Conservation (phyloP, 1,140 invertebrate species). For the Aricia agestis region DNA sequence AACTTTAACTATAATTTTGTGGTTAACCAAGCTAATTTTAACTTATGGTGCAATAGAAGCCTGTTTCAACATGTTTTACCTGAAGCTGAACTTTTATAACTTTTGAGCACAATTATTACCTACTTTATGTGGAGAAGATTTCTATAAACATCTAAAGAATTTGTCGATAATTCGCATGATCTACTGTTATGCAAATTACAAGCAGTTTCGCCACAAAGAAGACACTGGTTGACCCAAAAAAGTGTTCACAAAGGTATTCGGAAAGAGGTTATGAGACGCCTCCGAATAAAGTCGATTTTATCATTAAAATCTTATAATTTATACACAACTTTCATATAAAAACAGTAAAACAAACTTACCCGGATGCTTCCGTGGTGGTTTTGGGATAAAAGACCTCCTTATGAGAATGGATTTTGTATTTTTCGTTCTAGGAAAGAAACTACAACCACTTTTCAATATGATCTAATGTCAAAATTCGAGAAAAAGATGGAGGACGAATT, state of each 20-base stretch:
- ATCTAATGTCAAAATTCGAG: conserved; percentile 45
- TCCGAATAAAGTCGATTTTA: conserved; percentile 25
- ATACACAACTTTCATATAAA: conserved; percentile 22
- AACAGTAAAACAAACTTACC: conserved; percentile 48
- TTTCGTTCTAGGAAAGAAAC: conserved; percentile 46
- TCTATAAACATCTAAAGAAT: neutral
- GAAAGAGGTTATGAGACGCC: conserved; percentile 41
- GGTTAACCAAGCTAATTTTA: no score
- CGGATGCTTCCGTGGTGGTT: conserved; percentile 65
- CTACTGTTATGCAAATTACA: conserved; percentile 3
- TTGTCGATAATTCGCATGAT: neutral
- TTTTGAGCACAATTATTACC: neutral
- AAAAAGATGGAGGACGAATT: conserved; percentile 51
- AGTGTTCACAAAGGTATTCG: conserved; percentile 26
- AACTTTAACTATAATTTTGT: no score
- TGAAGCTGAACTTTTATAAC: neutral
- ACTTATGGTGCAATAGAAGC: no score
- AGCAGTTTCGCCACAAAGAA: conserved; percentile 35
- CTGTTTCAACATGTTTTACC: no score
- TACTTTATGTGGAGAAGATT: neutral
- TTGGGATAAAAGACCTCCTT: conserved; percentile 46
- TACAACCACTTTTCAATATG: conserved; percentile 40
- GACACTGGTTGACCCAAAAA: conserved; percentile 68
- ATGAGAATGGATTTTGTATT: conserved; percentile 46
- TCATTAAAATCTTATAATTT: conserved; percentile 18